Base-by-base conservation (phyloP, 92 coral and sea anemone species). In the Zoanthus sansibaricus region DNA sequence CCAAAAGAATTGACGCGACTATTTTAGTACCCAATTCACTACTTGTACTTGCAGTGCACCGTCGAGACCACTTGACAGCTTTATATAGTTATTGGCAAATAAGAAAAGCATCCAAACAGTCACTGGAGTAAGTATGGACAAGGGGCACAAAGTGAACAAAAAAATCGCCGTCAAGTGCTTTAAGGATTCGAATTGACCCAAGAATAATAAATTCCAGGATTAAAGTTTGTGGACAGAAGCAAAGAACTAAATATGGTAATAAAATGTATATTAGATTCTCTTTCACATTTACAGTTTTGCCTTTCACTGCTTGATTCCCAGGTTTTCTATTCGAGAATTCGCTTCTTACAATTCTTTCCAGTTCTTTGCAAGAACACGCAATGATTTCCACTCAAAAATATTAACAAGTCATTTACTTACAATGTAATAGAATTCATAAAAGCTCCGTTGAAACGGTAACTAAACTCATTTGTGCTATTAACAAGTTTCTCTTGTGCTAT, bases 321-420 rank as follows among this genome's bases (percentile, higher is more conserved):
- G 25, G 16, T 30, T 69, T 25, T 32, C 46, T 31, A 69, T 69
- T 5, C 25, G 20, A 13, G 4, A 37, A 62, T 62, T 11, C 25
- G 25, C 18, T 62, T 25, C 15, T 32, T 20, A 33, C 74, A 69
- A 21, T 33, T 69, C 46, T 80, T 64, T 45, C 45, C 45, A 79
- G 17, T 62, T 44, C 18, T 62, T 62, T 66, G 56, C 74, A 80
- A 47, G 14, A 61, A 20, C 61, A 64, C 25, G 58, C 70, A 45
- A 47, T 33, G 31, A 64, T 55, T 68, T 45, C 13, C 73, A 68
- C 73, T 80, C 59, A 31, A 80, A 30, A 18, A 49, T 45, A 45
- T 66, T 59, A 45, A 17, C 25, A 45, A 46, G 56, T 61, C 48
- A 67, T 37, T 64, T 80, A 80, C 66, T 80, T 80, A 80, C 85